Evolutionary conservation across 2,888 invertebrate species (phyloP).

Genomic region (Hypselothyrea guttata): DNA sequence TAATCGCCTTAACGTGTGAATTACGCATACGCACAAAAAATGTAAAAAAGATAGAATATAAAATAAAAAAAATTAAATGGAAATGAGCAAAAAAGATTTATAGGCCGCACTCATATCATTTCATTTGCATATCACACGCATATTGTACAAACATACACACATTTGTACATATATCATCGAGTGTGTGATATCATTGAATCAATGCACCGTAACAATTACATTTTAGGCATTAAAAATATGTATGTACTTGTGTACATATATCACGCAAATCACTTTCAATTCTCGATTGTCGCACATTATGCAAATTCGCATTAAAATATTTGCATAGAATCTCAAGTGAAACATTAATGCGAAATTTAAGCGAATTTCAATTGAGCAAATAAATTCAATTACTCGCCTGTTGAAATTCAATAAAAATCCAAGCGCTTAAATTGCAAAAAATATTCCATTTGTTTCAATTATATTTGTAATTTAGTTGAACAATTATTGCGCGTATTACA

Average conservation of each 20-base stretch:
- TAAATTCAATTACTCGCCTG: slow-evolving; percentile 19
- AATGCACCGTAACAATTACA: slow-evolving; percentile 60
- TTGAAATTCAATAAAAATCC: too few species aligned
- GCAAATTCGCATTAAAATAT: slow-evolving; percentile 56
- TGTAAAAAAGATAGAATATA: background rate
- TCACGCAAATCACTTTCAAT: slow-evolving; percentile 1
- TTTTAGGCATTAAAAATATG: slow-evolving; percentile 60
- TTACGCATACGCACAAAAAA: slow-evolving; percentile 12
- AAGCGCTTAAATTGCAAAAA: too few species aligned
- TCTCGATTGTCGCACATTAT: slow-evolving; percentile 41
- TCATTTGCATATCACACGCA: slow-evolving; percentile 58
- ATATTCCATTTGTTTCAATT: too few species aligned
- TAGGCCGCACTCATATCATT: slow-evolving; percentile 53
- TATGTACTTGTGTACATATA: too few species aligned
- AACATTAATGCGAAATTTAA: slow-evolving; percentile 28
- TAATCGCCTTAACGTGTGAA: slow-evolving; percentile 50
- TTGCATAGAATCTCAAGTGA: slow-evolving; percentile 47
- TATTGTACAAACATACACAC: slow-evolving; percentile 6
- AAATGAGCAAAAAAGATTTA: slow-evolving; percentile 39
- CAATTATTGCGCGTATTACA: slow-evolving; percentile 15
- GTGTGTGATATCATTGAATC: slow-evolving; percentile 54
- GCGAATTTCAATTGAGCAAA: slow-evolving; percentile 29
- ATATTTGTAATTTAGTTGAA: slow-evolving; percentile 3
- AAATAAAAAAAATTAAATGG: slow-evolving; percentile 3
- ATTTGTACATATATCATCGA: too few species aligned